These are phyloP conservation scores for Rhopalosiphum nymphaeae DNA, from an alignment of 2,888 invertebrate genomes.

Conservation along the genomic window DNA sequence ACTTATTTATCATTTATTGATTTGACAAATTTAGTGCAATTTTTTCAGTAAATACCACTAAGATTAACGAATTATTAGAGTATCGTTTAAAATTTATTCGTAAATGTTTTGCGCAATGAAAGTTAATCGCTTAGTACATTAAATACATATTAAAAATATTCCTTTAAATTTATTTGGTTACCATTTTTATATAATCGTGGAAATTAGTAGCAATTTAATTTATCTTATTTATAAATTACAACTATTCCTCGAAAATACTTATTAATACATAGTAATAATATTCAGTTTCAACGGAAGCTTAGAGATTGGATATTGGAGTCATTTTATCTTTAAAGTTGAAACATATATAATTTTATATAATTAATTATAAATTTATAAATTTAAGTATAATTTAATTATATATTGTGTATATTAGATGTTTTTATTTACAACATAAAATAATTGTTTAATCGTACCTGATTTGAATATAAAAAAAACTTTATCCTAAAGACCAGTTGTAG, in stretches of 20 bases:
- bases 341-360: neutral
- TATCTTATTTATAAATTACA: neutral
- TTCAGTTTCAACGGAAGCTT: neutral
- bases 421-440: neutral
- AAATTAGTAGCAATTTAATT: neutral
- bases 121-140: neutral
- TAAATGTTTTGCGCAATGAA: neutral
- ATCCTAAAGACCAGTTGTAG: neutral
- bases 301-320: neutral
- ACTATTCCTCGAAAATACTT: neutral
- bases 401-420: neutral
- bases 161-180: neutral
- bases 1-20: neutral
- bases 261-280: neutral
- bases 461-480: neutral
- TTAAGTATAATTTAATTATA: neutral
- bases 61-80: neutral
- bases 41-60: neutral
- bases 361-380: no score
- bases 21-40: neutral
- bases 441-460: neutral
- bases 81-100: neutral
- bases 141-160: neutral
- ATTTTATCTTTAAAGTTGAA: neutral
- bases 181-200: neutral